Base-by-base conservation (phyloP, 2,888 invertebrate species). In the Microctonus hyperodae region DNA sequence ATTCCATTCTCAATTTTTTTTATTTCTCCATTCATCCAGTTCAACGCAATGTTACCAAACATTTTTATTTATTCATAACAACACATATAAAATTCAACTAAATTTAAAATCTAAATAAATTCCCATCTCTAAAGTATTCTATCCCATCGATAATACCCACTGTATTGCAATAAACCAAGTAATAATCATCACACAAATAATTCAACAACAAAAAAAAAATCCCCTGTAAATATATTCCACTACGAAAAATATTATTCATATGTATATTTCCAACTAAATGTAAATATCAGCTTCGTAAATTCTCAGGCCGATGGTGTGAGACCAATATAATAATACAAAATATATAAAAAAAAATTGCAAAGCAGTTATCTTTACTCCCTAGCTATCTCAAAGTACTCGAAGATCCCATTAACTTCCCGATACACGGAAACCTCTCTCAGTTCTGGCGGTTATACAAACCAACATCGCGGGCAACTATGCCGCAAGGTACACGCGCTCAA, bases 11-110 rank as follows among this genome's bases (percentile, higher is more conserved):
- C 59, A n/a, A 65, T 67, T 61, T 69, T 68, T 74, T 69, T 70
- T 69, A 70, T 72, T 67, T 68, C 71, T 72, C 68, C 68, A 71
- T n/a, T 65, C n/a, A n/a, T n/a, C n/a, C 70, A 71, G 72, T 72
- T 75, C 75, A 72, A 75, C 71, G n/a, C n/a, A n/a, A 72, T 72
- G 68, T 72, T 70, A 73, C 64, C n/a, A 61, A 55, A 71, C 62
- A 68, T 74, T 71, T 71, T 74, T n/a, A n/a, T n/a, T 75, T 74
- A 75, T 75, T 75, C 75, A 71, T 73, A 71, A 72, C 70, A 69
- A 28, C 31, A n/a, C n/a, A n/a, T n/a, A n/a, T n/a, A n/a, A n/a
- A n/a, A n/a, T n/a, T n/a, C 56, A 61, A 48, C 55, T 33, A 20
- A 23, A 25, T 20, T 22, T 37, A 60, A 64, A n/a, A n/a, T n/a